Evolutionary conservation across 2,113 vertebrate genomes (phyloP), one percentile per base, ranked within the genome.

Genomic region (Vireo altiloquus): DNA sequence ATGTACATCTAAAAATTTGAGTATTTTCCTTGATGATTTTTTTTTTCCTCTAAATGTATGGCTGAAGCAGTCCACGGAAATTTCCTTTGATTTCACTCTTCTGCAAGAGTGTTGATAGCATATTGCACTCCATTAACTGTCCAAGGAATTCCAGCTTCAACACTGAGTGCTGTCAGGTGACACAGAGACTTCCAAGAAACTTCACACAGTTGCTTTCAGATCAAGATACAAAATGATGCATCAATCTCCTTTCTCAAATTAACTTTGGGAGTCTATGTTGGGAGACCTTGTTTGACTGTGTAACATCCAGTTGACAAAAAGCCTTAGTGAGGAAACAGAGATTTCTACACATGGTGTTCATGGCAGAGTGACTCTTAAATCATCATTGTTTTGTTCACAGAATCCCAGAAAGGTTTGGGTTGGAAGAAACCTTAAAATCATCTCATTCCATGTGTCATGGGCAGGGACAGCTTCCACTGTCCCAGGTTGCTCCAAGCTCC

Each of bases 391-490:
- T 70, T 19, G 2, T 33, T 76, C 39, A 31, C 0, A n/a, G n/a
- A 60, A 15, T 25, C 14, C 2, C 4, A 31, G n/a, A 54, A 9
- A 31, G 8, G 35, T 42, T 10, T 71, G 40, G 13, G 24, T 13
- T 25, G 16, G 21, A 25, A 40, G 8, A 20, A 30, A 40, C 16
- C 3, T 35, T 47, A 27, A 40, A 61, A 9, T 7, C 2, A 31
- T 13, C 14, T 39, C 11, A 5, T 54, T 40, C 13, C 33, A 19
- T 13, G 6, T n/a, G 19, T 37, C 22, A 10, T 25, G 23, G 37
- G 3, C 31, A 59, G 27, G 39, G 30, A 27, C 30, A 27, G 4
- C 46, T 75, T 0, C 9, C 47, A 22, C 9, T 4, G 0, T 1
- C 21, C 54, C n/a, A 53, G 20, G 53, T 0, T 31, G 16, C 18